phyloP scores from a whole-genome alignment of 2,888 invertebrate species.

The Yponomeuta malinellus region DNA sequence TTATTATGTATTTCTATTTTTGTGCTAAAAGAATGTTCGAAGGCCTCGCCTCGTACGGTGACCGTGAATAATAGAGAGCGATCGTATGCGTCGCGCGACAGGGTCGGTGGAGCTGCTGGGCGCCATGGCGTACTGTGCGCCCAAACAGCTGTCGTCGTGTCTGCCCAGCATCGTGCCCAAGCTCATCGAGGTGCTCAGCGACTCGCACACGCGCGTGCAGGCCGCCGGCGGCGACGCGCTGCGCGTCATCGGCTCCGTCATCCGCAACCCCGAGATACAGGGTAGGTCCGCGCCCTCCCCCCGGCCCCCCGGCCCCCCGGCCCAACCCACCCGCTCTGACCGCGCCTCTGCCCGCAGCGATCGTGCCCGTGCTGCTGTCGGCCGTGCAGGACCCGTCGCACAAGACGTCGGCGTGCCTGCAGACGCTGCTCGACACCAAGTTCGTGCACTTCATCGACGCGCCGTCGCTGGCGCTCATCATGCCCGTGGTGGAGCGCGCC shows the following conservation, averaged over 20 bases:
- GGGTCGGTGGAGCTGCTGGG: constrained; percentile 96
- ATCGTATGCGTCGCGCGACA: constrained; percentile 33
- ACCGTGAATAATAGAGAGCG: too few species aligned
- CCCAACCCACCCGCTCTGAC: too few species aligned
- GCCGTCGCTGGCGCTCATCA: constrained; percentile 97
- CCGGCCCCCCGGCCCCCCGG: too few species aligned
- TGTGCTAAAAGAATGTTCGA: too few species aligned
- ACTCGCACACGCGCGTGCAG: constrained; percentile 98
- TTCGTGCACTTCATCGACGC: constrained; percentile 99
- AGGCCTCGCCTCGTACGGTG: too few species aligned
- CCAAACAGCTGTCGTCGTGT: constrained; percentile 98
- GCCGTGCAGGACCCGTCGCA: constrained; percentile 97
- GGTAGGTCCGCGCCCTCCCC: constrained; percentile 45
- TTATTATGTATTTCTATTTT: too few species aligned
- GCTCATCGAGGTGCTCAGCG: constrained; percentile 95
- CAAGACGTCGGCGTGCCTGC: constrained; percentile 94
- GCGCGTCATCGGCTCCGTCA: constrained; percentile 97
- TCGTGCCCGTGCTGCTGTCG: constrained; percentile 89
- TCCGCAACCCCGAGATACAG: constrained; percentile 98
- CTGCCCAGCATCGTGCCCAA: constrained; percentile 98
- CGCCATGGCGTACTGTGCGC: constrained; percentile 99
- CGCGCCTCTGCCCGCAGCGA: constrained; percentile 68
- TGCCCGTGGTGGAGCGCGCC: constrained; percentile 99
- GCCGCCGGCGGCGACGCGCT: constrained; percentile 97
- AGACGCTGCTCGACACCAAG: constrained; percentile 94